These are phyloP conservation scores for Chascanopsetta lugubris DNA, from an alignment of 2,113 vertebrate species.

Conservation along the genomic window DNA sequence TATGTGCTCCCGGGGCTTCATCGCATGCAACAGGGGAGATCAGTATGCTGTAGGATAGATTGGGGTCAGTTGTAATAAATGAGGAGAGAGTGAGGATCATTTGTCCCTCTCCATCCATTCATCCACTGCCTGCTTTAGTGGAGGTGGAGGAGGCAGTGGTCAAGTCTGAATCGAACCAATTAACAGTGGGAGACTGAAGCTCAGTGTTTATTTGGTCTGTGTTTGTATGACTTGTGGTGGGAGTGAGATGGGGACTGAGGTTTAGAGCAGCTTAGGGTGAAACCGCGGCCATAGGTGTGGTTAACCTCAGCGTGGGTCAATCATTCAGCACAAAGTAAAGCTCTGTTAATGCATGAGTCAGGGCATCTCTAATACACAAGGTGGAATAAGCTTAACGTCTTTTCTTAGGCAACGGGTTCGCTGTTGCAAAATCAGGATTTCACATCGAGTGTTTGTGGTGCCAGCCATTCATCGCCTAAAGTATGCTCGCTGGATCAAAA, in stretches of 20 bases:
- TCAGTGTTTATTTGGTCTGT: conserved; percentile 56
- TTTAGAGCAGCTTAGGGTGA: conserved; percentile 54
- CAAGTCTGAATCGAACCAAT: conserved; percentile 54
- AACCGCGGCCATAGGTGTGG: conserved; percentile 70
- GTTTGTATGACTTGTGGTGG: conserved; percentile 63
- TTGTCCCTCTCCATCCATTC: conserved; percentile 27
- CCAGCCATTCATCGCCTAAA: conserved; percentile 43
- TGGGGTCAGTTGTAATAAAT: conserved; percentile 48
- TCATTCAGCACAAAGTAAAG: conserved; percentile 55
- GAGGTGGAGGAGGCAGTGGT: conserved; percentile 33
- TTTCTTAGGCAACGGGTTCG: conserved; percentile 49
- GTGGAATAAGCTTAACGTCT: conserved; percentile 10
- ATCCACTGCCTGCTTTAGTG: conserved; percentile 27
- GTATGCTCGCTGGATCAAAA: conserved; percentile 39
- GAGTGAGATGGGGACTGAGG: conserved; percentile 42
- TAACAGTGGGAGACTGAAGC: conserved; percentile 39
- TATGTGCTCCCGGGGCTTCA: conserved; percentile 49
- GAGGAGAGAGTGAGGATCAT: conserved; percentile 20
- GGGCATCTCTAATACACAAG: conserved; percentile 28
- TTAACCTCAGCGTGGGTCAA: conserved; percentile 74
- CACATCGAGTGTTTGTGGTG: conserved; percentile 25
- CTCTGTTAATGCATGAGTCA: conserved; percentile 50
- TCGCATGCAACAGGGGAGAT: conserved; percentile 41
- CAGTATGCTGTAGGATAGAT: conserved; percentile 36
- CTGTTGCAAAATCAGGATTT: conserved; percentile 38